These are phyloP conservation scores for Haliclystus octoradiatus DNA, from an alignment of 30 jellyfish, hydroid and myxozoan species.

Conservation along the genomic window DNA sequence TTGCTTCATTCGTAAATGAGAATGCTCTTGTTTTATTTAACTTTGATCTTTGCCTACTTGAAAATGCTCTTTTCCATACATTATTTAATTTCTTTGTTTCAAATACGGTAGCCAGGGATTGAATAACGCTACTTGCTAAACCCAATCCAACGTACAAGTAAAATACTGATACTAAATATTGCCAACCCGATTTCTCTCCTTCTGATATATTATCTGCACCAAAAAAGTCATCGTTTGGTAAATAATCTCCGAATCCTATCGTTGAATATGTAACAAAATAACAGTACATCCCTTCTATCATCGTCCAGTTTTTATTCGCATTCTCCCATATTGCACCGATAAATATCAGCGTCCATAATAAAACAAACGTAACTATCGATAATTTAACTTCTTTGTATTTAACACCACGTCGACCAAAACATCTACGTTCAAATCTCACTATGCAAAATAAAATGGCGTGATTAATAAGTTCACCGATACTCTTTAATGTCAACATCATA, in stretches of 20 bases:
- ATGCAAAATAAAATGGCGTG: not conserved
- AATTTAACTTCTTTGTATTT: not conserved
- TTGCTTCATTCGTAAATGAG: too few relatives aligned
- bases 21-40: too few relatives aligned
- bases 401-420: not conserved
- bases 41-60: too few relatives aligned
- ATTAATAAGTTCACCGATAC: slow-evolving; percentile 1
- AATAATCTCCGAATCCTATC: slow-evolving; percentile 6
- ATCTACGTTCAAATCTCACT: not conserved
- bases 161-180: not conserved
- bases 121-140: not conserved
- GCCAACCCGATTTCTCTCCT: too few relatives aligned
- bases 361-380: not conserved
- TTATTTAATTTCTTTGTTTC: too few relatives aligned
- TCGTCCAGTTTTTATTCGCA: not conserved
- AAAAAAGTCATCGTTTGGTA: not conserved
- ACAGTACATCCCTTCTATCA: not conserved
- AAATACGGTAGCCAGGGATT: not conserved
- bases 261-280: slow-evolving; percentile 6
- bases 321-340: not conserved
- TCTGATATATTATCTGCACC: not conserved
- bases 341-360: not conserved
- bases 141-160: slow-evolving; percentile 2
- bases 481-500: slow-evolving; percentile 3
- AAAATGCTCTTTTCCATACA: too few relatives aligned